Conservation (phyloP, 2,888 invertebrate genomes). For the Periphyllus acericola region DNA sequence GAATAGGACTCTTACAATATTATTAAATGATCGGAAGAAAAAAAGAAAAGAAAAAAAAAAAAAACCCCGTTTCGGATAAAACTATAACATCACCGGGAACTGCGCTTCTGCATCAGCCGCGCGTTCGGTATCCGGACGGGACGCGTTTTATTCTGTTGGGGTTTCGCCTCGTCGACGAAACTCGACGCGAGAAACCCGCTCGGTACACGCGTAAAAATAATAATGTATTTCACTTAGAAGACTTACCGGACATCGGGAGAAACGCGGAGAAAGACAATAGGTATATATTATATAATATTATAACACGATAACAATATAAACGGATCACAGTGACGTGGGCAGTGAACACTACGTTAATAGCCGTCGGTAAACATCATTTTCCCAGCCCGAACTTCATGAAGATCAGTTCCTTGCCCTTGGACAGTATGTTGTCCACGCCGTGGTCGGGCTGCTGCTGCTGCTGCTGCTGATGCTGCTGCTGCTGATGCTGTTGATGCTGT, state of each 20-base stretch:
- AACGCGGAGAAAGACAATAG: not conserved
- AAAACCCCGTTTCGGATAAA: not conserved
- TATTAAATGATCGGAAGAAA: not conserved
- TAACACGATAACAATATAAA: constrained; percentile 1
- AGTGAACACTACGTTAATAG: constrained; percentile 47
- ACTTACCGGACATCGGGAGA: not conserved
- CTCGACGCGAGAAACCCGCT: not conserved
- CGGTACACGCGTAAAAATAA: too few relatives aligned
- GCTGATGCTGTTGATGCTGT: constrained; percentile 64
- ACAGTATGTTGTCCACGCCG: constrained; percentile 88
- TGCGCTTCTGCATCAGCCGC: not conserved
- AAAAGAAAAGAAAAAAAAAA: not conserved
- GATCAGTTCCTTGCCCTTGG: constrained; percentile 92
- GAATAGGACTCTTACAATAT: not conserved
- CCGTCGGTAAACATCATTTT: constrained; percentile 65
- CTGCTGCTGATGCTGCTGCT: constrained; percentile 64
- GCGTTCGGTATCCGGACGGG: too few relatives aligned
- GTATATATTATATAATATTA: not conserved
- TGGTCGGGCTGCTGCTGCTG: constrained; percentile 68
- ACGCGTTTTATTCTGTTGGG: too few relatives aligned
- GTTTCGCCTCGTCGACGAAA: not conserved
- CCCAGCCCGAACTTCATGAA: constrained; percentile 94
- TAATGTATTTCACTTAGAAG: too few relatives aligned
- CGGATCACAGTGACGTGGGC: constrained; percentile 17
- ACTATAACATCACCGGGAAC: not conserved